A percentile compares a stretch with the other conserved stretches of the same genome.
Evolutionary conservation across 35 echinoderm and acorn worm species (phyloP).

Genomic region (Ophiothrix spiculata): DNA sequence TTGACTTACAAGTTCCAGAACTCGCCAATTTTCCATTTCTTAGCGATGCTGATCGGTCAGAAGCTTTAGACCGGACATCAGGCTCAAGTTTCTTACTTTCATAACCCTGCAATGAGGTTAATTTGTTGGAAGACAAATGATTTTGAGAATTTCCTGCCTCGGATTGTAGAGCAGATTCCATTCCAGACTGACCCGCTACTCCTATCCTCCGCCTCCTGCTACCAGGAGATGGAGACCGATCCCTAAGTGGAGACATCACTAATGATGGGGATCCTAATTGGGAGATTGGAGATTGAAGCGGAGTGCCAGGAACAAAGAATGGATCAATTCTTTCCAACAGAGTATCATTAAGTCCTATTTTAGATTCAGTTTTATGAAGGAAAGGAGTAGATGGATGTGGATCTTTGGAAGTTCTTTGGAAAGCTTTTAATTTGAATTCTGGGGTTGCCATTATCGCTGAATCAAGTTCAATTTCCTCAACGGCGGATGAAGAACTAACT

Average conservation of each 20-base stretch:
- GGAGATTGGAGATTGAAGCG: constrained; percentile 15
- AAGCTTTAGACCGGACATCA: too few species aligned
- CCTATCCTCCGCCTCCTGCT: too few species aligned
- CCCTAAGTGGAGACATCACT: neutral
- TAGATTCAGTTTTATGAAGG: neutral
- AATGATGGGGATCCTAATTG: neutral
- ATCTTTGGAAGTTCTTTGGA: constrained; percentile 55
- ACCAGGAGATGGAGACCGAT: neutral
- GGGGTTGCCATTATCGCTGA: constrained; percentile 31
- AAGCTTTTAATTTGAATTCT: constrained; percentile 53
- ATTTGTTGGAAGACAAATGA: too few species aligned
- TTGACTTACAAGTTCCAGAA: too few species aligned
- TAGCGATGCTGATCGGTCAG: too few species aligned
- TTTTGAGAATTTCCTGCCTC: too few species aligned
- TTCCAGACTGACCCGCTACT: too few species aligned
- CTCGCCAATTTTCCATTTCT: too few species aligned
- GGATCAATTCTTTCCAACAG: constrained; percentile 21
- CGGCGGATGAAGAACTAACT: neutral
- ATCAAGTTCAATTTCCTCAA: constrained; percentile 44
- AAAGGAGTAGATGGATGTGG: constrained; percentile 45
- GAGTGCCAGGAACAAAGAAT: constrained; percentile 40
- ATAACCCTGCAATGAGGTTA: too few species aligned
- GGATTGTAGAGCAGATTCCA: too few species aligned
- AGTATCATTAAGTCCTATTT: neutral
- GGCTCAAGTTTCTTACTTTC: too few species aligned